These are phyloP conservation scores for human DNA, from an alignment of 2,113 vertebrate species.

Conservation along the genomic window DNA sequence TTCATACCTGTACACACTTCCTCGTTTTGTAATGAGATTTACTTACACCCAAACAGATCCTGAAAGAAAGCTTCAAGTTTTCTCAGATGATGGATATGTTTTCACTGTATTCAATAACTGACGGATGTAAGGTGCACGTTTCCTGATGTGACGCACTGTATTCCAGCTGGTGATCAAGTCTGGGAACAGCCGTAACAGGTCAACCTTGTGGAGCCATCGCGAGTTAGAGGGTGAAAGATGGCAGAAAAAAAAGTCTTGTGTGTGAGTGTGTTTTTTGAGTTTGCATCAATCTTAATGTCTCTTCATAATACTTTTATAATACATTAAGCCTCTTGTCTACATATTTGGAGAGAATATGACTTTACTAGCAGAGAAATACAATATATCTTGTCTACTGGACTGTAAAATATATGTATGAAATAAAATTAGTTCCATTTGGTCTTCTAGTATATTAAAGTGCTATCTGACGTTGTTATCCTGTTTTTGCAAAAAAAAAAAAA, in stretches of 20 bases:
- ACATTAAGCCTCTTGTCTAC: constrained; percentile 82
- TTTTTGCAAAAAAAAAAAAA: constrained; percentile 88
- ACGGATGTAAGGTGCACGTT: constrained; percentile 63
- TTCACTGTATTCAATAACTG: constrained; percentile 75
- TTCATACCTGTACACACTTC: constrained; percentile 64
- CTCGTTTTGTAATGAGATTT: constrained; percentile 37
- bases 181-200: constrained; percentile 71
- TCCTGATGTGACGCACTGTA: constrained; percentile 63
- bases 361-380: constrained; percentile 88
- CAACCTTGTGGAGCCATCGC: constrained; percentile 54
- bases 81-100: constrained; percentile 81
- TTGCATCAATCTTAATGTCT: constrained; percentile 79
- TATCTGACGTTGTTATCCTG: constrained; percentile 94
- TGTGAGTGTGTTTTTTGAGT: constrained; percentile 65
- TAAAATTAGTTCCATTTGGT: constrained; percentile 93
- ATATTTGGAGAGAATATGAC: constrained; percentile 93
- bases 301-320: constrained; percentile 85
- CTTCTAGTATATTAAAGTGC: constrained; percentile 96
- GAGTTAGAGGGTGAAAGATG: constrained; percentile 26
- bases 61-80: constrained; percentile 79
- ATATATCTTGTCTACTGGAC: constrained; percentile 89
- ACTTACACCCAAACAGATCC: constrained; percentile 77
- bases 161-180: constrained; percentile 74
- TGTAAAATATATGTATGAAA: constrained; percentile 96
- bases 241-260: constrained; percentile 51